Base-by-base conservation (phyloP, 2,888 invertebrate species). In the Agrotis exclamationis region DNA sequence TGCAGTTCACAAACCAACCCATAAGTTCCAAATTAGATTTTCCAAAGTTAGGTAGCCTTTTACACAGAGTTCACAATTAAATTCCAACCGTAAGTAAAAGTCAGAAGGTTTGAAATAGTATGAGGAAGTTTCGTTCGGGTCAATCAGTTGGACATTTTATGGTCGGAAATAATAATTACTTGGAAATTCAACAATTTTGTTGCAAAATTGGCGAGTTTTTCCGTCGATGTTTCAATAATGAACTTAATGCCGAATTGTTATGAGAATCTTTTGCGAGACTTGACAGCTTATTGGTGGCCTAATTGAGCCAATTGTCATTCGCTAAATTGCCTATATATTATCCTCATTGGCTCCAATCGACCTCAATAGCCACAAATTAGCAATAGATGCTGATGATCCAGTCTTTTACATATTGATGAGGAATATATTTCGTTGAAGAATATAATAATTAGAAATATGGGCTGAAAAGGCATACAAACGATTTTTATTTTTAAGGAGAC, bases 21-120 rank as follows among this genome's bases (percentile, higher is more conserved):
- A 71, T 77, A 76, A 86, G 78, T 83, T 83, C 18, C 51, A 84
- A 85, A 85, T 86, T 77, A 79, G 65, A 84, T 85, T 79, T 73
- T 45, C 45, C 58, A 28, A 79, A 81, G 79, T 82, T 74, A 81
- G 79, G 81, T 74, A 76, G 51, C 33, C 74, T 76, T 80, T 70
- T 33, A 68, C 50, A 66, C 53, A 57, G 53, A 82, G 56, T 69
- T 76, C 20, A 62, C 72, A 77, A 76, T 81, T 77, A 57, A 84
- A 81, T 80, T 81, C 44, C 57, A 13, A 82, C 77, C 69, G 28
- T 68, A 73, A 72, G n/a, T 16, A 63, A 54, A 74, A 54, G 67
- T 51, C 28, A 58, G 58, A 72, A 76, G 84, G 79, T 70, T 74
- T 57, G 39, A 57, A 75, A 76, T 82, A 24, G 76, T 24, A 69